Evolutionary conservation across 2,113 vertebrate species (phyloP), one percentile per base, ranked within the genome.

Genomic region (Corydoras sp.): DNA sequence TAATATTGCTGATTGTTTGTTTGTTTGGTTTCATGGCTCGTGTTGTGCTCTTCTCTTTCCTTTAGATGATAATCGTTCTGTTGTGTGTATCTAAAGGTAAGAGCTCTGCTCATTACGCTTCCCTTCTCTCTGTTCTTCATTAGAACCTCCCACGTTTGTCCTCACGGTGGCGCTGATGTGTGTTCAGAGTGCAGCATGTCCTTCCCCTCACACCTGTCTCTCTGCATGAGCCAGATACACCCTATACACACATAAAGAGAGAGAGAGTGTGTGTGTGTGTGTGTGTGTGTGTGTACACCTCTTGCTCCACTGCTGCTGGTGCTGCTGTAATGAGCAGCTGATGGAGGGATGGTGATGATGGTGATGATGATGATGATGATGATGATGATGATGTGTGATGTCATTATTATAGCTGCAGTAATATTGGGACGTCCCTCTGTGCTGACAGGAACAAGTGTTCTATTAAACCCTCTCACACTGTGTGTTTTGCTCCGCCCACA

Each of bases 31-130:
- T 59, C 61, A 11, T 31, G 32, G 71, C 72, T 76, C 5, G 48
- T 69, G 29, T 51, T 70, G 62, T 48, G 55, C 65, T 89, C 88
- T 90, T 90, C 86, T 56, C 71, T 91, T 85, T 92, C 90, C 91
- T 94, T 93, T 95, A 99, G 97, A 99, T 98, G 94, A 92, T 97
- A 95, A 93, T 97, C 93, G 93, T 90, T 94, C 93, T 93, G 92
- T 97, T 94, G 92, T 93, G 89, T 96, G 93, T 96, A 92, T 93
- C 91, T 93, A 91, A 95, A 97, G 95, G 95, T 97, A 98, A 98
- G 95, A 92, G 86, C 88, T 76, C 83, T 77, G 83, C 88, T 84
- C 78, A 80, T 79, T 31, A 13, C 35, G 48, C 49, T 9, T 32
- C 18, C 68, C 30, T 56, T 7, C 54, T 51, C 18, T 32, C 59